phyloP scores from a whole-genome alignment of 2,113 vertebrate species.

The Prionailurus bengalensis region DNA sequence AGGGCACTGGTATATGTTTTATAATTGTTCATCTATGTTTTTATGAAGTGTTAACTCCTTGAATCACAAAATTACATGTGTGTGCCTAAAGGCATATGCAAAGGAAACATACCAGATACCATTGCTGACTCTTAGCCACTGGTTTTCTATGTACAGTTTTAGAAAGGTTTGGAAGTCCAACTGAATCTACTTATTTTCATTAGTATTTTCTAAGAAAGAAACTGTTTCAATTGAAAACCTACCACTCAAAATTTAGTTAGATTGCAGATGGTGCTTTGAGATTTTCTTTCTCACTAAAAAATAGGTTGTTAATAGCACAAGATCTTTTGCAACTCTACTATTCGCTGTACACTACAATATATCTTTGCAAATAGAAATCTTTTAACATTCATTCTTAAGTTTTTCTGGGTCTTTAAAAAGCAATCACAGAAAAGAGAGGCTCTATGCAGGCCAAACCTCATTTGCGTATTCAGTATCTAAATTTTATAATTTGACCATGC shows the following conservation, averaged over 20 bases:
- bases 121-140: constrained; percentile 31
- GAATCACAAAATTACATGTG: constrained; percentile 79
- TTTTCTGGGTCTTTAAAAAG: constrained; percentile 5
- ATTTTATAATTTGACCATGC: constrained; percentile 6
- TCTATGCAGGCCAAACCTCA: neutral
- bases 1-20: constrained; percentile 74
- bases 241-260: constrained; percentile 40
- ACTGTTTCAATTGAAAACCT: constrained; percentile 13
- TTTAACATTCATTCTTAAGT: constrained; percentile 32
- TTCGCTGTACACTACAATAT: neutral
- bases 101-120: constrained; percentile 49
- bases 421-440: neutral
- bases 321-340: neutral
- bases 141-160: constrained; percentile 68
- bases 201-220: constrained; percentile 38
- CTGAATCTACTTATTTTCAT: constrained; percentile 58
- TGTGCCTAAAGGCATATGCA: constrained; percentile 71
- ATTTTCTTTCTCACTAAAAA: constrained; percentile 50
- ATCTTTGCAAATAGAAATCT: constrained; percentile 23
- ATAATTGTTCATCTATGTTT: constrained; percentile 74
- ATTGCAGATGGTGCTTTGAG: constrained; percentile 35
- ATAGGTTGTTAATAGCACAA: neutral
- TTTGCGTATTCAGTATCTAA: neutral
- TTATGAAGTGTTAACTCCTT: constrained; percentile 76
- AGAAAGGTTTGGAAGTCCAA: constrained; percentile 3